Evolutionary conservation across 2,113 vertebrate species (phyloP).

Genomic region (Condylura cristata): DNA sequence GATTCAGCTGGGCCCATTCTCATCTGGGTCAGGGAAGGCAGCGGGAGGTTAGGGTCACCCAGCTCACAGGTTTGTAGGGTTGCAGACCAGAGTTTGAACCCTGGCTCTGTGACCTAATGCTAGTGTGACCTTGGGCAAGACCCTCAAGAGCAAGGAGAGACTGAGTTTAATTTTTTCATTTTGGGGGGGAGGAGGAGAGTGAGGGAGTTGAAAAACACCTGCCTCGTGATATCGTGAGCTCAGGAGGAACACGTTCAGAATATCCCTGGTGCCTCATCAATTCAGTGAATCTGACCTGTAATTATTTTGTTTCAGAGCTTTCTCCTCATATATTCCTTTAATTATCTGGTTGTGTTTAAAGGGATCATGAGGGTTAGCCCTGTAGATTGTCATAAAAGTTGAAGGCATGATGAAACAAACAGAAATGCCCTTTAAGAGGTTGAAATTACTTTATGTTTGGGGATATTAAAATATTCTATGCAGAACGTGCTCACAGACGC

Average conservation of each 20-base stretch:
- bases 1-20: background rate
- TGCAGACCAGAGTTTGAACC: background rate
- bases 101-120: background rate
- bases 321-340: background rate
- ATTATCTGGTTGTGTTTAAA: background rate
- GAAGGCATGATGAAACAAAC: background rate
- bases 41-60: background rate
- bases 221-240: background rate
- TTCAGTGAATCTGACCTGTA: background rate
- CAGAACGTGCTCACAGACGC: background rate
- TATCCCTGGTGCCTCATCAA: background rate
- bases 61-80: background rate
- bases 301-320: conserved; percentile 19
- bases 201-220: background rate
- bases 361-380: background rate
- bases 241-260: background rate
- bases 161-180: too few relatives aligned
- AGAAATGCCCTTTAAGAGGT: background rate
- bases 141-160: background rate
- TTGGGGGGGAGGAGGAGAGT: too few relatives aligned
- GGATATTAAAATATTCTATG: background rate
- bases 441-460: background rate
- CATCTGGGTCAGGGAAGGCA: background rate
- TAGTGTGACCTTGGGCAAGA: background rate
- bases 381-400: background rate